Conservation (phyloP, 30 jellyfish, hydroid and myxozoan species). For the Aurelia coerulea region DNA sequence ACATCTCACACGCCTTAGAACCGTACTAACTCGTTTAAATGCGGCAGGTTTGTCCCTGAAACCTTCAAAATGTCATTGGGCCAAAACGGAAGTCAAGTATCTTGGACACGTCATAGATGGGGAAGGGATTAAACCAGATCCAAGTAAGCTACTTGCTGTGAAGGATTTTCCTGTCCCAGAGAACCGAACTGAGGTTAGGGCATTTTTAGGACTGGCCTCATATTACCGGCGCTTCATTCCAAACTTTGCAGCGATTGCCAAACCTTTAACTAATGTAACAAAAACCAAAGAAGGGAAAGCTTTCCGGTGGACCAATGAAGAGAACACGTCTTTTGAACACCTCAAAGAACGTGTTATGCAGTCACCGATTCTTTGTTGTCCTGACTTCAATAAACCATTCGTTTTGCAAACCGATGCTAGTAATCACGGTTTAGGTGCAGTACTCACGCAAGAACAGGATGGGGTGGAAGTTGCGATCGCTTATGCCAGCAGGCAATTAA, state of each 20-base stretch:
- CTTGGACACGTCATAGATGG: conserved; percentile 29
- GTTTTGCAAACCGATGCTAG: conserved; percentile 65
- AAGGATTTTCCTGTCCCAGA: conserved; percentile 57
- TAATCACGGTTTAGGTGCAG: conserved; percentile 65
- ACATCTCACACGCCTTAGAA: conserved; percentile 45
- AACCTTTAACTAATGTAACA: conserved; percentile 20
- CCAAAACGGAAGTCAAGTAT: conserved; percentile 25
- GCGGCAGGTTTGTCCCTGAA: conserved; percentile 47
- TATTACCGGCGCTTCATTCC: conserved; percentile 52
- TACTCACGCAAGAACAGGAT: conserved; percentile 43
- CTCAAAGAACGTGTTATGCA: conserved; percentile 13
- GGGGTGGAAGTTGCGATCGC: conserved; percentile 56
- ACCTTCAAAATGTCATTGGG: conserved; percentile 41
- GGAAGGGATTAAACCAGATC: conserved; percentile 59
- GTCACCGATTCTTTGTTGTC: conserved; percentile 67
- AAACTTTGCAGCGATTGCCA: conserved; percentile 39
- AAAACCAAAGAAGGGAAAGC: conserved; percentile 10
- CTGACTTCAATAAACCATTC: conserved; percentile 46
- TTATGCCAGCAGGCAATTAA: conserved; percentile 52
- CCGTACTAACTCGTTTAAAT: conserved; percentile 18
- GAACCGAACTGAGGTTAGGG: conserved; percentile 24
- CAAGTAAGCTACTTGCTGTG: conserved; percentile 38
- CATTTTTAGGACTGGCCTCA: conserved; percentile 50
- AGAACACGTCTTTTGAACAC: conserved; percentile 33
- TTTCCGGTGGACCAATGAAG: conserved; percentile 42